Percentiles rank a stretch among this genome's conserved stretches.
Evolutionary conservation across 1,140 invertebrate genomes (phyloP).

Genomic region (Fragariocoptes setiger): DNA sequence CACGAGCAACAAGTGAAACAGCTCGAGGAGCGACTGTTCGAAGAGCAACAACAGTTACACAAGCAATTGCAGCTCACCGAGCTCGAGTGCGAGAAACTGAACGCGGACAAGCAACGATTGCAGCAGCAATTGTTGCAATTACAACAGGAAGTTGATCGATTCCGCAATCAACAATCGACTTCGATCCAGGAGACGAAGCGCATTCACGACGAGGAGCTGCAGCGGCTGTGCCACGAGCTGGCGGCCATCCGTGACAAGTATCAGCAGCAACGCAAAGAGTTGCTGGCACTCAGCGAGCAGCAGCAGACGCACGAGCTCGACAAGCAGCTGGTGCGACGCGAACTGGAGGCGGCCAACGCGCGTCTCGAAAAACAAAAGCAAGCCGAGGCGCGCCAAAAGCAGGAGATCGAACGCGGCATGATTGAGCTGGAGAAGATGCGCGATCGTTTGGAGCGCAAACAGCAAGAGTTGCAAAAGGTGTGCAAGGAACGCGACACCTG

Average conservation of each 20-base stretch:
- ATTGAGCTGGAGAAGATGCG: conserved; percentile 55
- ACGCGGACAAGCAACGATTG: conserved; percentile 9
- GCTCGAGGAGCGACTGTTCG: neutral
- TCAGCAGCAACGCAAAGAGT: conserved; percentile 9
- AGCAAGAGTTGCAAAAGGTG: conserved; percentile 32
- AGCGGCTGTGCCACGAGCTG: conserved; percentile 25
- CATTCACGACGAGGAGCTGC: conserved; percentile 11
- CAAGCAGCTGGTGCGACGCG: conserved; percentile 15
- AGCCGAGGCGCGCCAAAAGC: conserved; percentile 40
- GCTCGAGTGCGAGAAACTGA: neutral
- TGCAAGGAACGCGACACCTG: conserved; percentile 24
- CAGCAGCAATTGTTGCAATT: conserved; percentile 14
- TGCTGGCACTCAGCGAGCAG: conserved; percentile 10
- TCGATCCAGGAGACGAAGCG: conserved; percentile 3
- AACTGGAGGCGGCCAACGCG: conserved; percentile 37
- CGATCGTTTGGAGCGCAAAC: conserved; percentile 45
- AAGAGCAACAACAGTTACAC: conserved; percentile 6
- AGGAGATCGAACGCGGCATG: conserved; percentile 39
- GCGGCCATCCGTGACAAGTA: conserved; percentile 27
- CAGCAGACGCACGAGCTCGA: conserved; percentile 11
- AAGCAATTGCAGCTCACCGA: conserved; percentile 1
- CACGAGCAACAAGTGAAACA: conserved; percentile 4
- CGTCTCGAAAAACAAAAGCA: conserved; percentile 36
- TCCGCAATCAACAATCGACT: conserved; percentile 1
- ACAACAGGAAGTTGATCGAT: neutral